Evolutionary conservation across 2,113 vertebrate genomes (phyloP).

Genomic region (Archocentrus centrarchus): DNA sequence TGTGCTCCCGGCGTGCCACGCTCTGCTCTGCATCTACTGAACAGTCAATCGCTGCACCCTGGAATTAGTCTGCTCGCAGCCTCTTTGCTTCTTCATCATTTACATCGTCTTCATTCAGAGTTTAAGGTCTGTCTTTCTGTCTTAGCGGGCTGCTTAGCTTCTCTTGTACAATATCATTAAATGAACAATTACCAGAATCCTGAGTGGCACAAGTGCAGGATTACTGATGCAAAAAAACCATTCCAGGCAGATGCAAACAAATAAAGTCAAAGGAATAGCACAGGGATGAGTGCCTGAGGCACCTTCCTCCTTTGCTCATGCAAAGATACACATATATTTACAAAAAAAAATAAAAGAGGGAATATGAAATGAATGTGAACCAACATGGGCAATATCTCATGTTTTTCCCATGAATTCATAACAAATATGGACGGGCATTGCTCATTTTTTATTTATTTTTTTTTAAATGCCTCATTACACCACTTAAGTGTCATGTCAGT

Average conservation of each 20-base stretch:
- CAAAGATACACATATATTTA: neutral
- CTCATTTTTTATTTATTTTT: constrained; percentile 1
- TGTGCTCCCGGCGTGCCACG: constrained; percentile 12
- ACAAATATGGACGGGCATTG: neutral
- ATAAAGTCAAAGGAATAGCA: neutral
- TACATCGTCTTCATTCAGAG: neutral
- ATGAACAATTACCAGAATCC: neutral
- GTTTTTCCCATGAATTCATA: neutral
- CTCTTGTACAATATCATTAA: constrained; percentile 2
- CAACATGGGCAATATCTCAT: neutral
- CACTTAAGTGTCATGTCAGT: neutral
- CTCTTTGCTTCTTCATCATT: neutral
- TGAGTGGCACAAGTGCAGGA: neutral
- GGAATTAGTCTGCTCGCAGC: constrained; percentile 18
- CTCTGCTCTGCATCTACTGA: constrained; percentile 27
- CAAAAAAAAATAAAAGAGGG: neutral
- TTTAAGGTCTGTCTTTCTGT: neutral
- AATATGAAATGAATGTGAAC: neutral
- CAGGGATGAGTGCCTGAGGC: constrained; percentile 15
- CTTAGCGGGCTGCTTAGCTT: neutral
- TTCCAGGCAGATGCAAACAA: neutral
- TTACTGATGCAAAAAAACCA: constrained; percentile 13
- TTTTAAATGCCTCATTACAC: neutral
- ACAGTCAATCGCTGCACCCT: constrained; percentile 11
- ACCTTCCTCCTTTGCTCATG: neutral